phyloP scores from a whole-genome alignment of 2,888 invertebrate genomes.

The Chymomyza fuscimana region DNA sequence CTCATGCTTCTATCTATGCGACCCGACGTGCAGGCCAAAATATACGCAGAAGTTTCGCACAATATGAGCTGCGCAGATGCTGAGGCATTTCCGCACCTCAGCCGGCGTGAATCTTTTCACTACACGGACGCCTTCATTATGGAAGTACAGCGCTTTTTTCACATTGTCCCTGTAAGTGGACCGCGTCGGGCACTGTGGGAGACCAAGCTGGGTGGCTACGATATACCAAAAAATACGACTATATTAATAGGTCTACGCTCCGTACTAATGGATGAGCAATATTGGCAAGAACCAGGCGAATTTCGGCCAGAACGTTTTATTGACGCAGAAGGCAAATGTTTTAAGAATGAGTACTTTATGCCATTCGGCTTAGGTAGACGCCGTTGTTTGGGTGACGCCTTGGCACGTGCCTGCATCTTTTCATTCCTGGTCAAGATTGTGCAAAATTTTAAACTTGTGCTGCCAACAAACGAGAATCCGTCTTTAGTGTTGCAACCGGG shows the following conservation, averaged over 20 bases:
- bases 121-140: constrained; percentile 82
- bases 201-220: constrained; percentile 82
- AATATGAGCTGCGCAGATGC: constrained; percentile 60
- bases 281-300: constrained; percentile 83
- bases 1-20: constrained; percentile 83
- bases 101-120: constrained; percentile 80
- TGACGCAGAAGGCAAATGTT: constrained; percentile 67
- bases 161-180: constrained; percentile 82
- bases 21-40: constrained; percentile 82
- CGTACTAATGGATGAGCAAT: constrained; percentile 81
- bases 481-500: constrained; percentile 81
- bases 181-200: constrained; percentile 82
- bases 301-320: constrained; percentile 86
- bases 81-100: constrained; percentile 64
- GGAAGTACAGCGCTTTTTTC: constrained; percentile 82
- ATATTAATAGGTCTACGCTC: constrained; percentile 81
- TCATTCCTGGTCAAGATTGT: constrained; percentile 83
- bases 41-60: constrained; percentile 82
- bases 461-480: constrained; percentile 78
- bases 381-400: constrained; percentile 84
- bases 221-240: constrained; percentile 81
- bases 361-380: constrained; percentile 82
- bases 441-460: constrained; percentile 81
- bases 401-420: constrained; percentile 84
- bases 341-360: constrained; percentile 77